Base-by-base conservation (phyloP, 2,797 vertebrate genomes). In the Taeniopygia guttata region DNA sequence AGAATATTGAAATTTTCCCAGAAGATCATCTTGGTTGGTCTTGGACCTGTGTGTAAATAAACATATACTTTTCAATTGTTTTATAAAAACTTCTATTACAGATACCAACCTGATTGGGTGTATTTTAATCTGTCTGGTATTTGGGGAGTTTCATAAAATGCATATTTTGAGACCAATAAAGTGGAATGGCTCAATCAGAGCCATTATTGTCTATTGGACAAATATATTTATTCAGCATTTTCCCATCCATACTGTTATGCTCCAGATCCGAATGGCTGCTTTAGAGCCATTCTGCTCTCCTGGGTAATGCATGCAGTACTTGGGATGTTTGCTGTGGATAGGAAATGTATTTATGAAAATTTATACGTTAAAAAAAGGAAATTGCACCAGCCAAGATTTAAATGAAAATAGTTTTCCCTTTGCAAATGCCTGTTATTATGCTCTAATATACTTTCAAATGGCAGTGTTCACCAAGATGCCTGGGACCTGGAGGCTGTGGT, bases 61-160 rank as follows among this genome's bases (percentile, higher is more conserved):
- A 95, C 77, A 91, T 94, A 96, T 95, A 94, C 62, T 95, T 95
- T 95, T 90, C 94, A 92, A 95, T 97, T 97, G 94, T 96, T 96
- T 94, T 90, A 62, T 77, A 95, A 96, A 97, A 97, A 97, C 96
- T 97, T 97, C 91, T 94, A 95, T 96, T 94, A 95, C 89, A 89
- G 95, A 73, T 90, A 87, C 25, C 59, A 80, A 95, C 89, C 90
- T 87, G 94, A 97, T 95, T 97, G 90, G 96, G 94, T 80, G 70
- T 92, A 84, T 96, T 97, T 96, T 96, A 94, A 90, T 96, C 95
- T 96, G 58, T 91, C 93, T 94, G 66, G 90, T 96, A 96, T 97
- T 94, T 96, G 26, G 96, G 94, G 96, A 95, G 55, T 96, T 91
- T 86, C 81, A 54, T 79, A 92, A 95, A 95, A 96, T 90, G 82